These are phyloP conservation scores for Hemithea aestivaria DNA, from an alignment of 2,888 invertebrate species.

Conservation along the genomic window DNA sequence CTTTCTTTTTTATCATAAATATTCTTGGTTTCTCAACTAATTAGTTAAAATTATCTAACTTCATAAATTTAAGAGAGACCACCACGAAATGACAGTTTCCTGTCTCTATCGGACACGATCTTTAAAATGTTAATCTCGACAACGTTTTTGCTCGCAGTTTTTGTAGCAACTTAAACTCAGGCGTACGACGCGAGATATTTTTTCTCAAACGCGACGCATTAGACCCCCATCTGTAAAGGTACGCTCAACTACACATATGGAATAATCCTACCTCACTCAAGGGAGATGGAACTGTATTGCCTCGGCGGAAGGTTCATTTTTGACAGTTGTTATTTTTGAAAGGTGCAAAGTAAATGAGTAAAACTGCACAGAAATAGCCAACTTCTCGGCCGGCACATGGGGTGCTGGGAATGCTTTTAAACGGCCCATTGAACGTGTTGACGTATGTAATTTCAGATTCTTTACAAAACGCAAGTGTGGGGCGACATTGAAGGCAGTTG, in stretches of 20 bases:
- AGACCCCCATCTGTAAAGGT: conserved; percentile 38
- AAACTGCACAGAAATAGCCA: conserved; percentile 41
- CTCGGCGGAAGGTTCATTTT: conserved; percentile 4
- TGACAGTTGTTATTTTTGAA: background rate
- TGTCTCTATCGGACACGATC: conserved; percentile 20
- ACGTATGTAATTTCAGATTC: conserved; percentile 68
- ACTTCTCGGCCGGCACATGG: conserved; percentile 36
- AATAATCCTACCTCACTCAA: conserved; percentile 6
- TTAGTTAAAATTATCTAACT: background rate
- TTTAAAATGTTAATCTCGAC: conserved; percentile 15
- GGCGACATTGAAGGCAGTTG: conserved; percentile 35
- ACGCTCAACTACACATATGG: conserved; percentile 20
- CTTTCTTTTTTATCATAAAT: too few species aligned
- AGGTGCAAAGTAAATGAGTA: conserved; percentile 22
- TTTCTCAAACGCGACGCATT: conserved; percentile 35
- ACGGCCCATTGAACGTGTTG: conserved; percentile 61
- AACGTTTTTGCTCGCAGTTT: conserved; percentile 14
- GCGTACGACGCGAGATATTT: conserved; percentile 9
- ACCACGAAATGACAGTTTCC: conserved; percentile 5
- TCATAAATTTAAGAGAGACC: conserved; percentile 2
- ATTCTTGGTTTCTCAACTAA: too few species aligned
- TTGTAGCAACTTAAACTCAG: conserved; percentile 13
- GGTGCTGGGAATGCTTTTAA: conserved; percentile 58
- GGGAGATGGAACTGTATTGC: conserved; percentile 5
- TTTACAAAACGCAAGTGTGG: conserved; percentile 53